Percentiles rank a stretch among this genome's conserved stretches.
These are phyloP conservation scores for Trachelipus rathkii DNA, from an alignment of 1,140 invertebrate genomes.

Conservation along the genomic window DNA sequence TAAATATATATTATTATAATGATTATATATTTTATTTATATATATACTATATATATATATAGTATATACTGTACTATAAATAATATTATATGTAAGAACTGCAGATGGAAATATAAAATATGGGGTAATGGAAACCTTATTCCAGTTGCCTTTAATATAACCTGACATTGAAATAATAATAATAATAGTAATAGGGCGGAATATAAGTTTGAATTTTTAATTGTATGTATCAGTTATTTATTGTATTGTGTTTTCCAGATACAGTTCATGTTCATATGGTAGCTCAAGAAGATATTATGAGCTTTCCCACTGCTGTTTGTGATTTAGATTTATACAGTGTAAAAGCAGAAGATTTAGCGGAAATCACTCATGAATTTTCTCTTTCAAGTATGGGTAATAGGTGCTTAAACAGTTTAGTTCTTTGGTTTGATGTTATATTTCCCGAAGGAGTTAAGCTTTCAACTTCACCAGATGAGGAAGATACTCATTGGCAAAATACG, in stretches of 20 bases:
- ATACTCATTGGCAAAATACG: constrained; percentile 45
- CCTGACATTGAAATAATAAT: no score
- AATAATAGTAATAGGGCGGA: no score
- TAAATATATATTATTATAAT: no score
- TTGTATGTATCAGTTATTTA: no score
- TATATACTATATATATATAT: no score
- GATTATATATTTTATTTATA: no score
- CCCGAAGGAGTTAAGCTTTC: constrained; percentile 47
- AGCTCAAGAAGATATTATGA: constrained; percentile 43
- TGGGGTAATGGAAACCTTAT: no score
- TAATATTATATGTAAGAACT: no score
- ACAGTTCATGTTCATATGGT: constrained; percentile 67
- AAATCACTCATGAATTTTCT: constrained; percentile 24
- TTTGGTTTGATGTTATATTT: constrained; percentile 49
- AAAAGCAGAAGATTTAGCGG: constrained; percentile 29
- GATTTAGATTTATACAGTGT: constrained; percentile 42
- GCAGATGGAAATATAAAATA: no score
- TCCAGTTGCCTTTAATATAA: no score
- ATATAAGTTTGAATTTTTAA: no score
- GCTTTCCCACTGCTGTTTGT: constrained; percentile 42
- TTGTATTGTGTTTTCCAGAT: not conserved
- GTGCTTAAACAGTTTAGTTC: constrained; percentile 46
- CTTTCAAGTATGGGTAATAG: constrained; percentile 39
- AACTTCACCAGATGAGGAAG: constrained; percentile 47
- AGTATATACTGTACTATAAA: no score